Percentiles rank a stretch among this genome's conserved stretches.
Evolutionary conservation across 2,888 invertebrate species (phyloP).

Genomic region (Folsomia manolachei): DNA sequence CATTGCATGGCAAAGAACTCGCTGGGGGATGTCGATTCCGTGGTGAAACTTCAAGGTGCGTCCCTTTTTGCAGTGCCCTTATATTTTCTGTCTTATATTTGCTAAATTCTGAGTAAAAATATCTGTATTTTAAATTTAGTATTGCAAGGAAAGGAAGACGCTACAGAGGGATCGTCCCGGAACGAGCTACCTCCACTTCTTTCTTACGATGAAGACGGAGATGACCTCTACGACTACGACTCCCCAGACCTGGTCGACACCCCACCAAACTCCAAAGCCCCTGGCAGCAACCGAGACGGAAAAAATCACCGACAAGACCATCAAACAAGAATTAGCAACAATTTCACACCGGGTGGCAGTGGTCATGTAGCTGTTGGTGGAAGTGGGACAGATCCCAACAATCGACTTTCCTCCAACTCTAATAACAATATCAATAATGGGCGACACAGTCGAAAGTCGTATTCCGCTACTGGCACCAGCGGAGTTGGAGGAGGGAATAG

Average conservation of each 20-base stretch:
- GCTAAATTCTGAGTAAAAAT: no score
- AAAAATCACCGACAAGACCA: slow-evolving; percentile 2
- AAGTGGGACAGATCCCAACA: not conserved
- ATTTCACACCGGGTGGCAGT: slow-evolving; percentile 15
- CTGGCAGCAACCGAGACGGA: not conserved
- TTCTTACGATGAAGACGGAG: slow-evolving; percentile 62
- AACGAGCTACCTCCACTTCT: not conserved
- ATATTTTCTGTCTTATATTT: no score
- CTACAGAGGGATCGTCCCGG: no score
- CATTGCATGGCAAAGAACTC: slow-evolving; percentile 83
- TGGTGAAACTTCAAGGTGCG: slow-evolving; percentile 84
- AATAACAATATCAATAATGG: slow-evolving; percentile 23
- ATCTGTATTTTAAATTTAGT: no score
- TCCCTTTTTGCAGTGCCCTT: no score
- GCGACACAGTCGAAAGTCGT: slow-evolving; percentile 17
- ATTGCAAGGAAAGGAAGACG: no score
- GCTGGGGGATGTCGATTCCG: slow-evolving; percentile 81
- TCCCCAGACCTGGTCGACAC: slow-evolving; percentile 60
- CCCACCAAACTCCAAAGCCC: not conserved
- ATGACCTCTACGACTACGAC: slow-evolving; percentile 66
- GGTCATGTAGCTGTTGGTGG: not conserved
- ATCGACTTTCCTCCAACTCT: slow-evolving; percentile 4
- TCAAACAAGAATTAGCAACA: slow-evolving; percentile 9
- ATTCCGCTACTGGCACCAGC: not conserved
- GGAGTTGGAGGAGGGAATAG: no score